Evolutionary conservation across 2,888 invertebrate genomes (phyloP), one percentile per base, ranked within the genome.

Genomic region (Drosophila kanekoi): DNA sequence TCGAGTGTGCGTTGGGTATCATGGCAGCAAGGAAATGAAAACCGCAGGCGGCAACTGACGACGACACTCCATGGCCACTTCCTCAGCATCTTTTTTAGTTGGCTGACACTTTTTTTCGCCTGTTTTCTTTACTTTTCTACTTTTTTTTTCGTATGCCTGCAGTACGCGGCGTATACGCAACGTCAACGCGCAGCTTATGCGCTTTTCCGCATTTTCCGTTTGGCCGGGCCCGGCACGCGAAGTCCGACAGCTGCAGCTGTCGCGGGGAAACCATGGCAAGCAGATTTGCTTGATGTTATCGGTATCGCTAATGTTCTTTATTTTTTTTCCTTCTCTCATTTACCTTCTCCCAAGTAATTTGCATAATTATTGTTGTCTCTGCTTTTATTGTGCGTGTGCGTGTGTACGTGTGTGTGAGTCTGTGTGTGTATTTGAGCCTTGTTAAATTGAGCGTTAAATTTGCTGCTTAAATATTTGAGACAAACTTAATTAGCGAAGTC

Each of bases 361-460:
- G 64, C 79, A 84, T 84, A 84, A 84, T 84, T 84, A 84, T 79
- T 69, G 72, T 74, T 72, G 53, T 51, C 77, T 35, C 67, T 51
- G 48, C 48, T 59, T 58, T 57, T 54, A 37, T 37, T 58, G 20
- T 65, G 47, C 37, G 40, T 47, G 13, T 51, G 47, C 37, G 40
- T 47, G n/a, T 51, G 20, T 20, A 20, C 20, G 20, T 20, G 49
- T 41, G 53, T 48, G 44, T 62, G 47, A 43, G 48, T 47, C 28
- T 28, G 8, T 28, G 28, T 2, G 28, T 28, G 28, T 8, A 28
- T 8, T 28, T 28, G 28, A 28, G 18, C 37, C 62, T 49, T 66
- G 76, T 68, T 80, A 80, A 82, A 82, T 86, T 86, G 73, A 75
- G 84, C 87, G 56, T 83, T 83, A 66, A 80, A 83, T 86, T 72